A percentile compares a stretch with the other conserved stretches of the same genome.
Evolutionary conservation across 1,140 invertebrate genomes (phyloP).

Genomic region (Diorhabda sublineata): DNA sequence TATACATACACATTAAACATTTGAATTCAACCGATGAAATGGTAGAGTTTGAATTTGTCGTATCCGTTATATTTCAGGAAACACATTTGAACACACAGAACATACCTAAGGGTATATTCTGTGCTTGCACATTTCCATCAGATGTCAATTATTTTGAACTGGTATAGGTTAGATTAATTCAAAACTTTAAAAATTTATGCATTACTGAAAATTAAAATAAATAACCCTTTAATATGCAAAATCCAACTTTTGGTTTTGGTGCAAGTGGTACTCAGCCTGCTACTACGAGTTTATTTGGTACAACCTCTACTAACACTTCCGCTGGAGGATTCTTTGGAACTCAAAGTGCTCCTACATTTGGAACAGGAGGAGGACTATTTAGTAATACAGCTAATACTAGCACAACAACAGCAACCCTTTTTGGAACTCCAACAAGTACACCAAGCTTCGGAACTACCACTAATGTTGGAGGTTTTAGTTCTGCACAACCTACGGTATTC

Average conservation of each 20-base stretch:
- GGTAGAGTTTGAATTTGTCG: too few species aligned
- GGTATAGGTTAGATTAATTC: too few species aligned
- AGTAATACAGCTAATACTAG: constrained; percentile 14
- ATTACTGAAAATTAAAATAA: neutral
- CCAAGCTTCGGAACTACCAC: constrained; percentile 18
- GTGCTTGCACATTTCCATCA: too few species aligned
- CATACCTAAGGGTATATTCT: too few species aligned
- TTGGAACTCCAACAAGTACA: constrained; percentile 10
- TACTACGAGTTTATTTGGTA: constrained; percentile 10
- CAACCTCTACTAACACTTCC: constrained; percentile 11
- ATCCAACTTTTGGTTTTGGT: constrained; percentile 6
- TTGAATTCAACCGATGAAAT: too few species aligned
- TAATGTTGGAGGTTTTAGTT: constrained; percentile 17
- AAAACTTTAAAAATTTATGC: too few species aligned
- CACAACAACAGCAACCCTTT: constrained; percentile 28
- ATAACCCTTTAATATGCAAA: constrained; percentile 1
- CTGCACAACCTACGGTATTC: neutral
- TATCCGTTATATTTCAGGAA: too few species aligned
- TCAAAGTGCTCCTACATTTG: constrained; percentile 15
- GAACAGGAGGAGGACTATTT: constrained; percentile 12
- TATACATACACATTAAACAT: too few species aligned
- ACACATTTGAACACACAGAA: too few species aligned
- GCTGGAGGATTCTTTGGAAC: constrained; percentile 22
- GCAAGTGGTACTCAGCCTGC: neutral
- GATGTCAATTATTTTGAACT: too few species aligned